Conservation (phyloP, 2,797 vertebrate genomes). For the Epinephelus coioides region DNA sequence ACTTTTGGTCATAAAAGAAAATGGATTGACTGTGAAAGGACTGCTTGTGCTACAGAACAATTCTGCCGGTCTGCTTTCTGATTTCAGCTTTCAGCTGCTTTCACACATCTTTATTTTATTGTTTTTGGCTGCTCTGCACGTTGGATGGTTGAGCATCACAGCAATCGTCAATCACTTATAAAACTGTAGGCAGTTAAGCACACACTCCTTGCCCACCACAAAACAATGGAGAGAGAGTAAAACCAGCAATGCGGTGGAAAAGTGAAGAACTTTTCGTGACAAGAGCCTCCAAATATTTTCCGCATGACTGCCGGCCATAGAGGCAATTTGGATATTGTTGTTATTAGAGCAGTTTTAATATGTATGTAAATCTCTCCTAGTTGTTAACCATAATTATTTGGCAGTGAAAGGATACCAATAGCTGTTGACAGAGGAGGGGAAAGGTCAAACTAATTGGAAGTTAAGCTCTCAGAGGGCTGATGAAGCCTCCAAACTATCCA, state of each 20-base stretch:
- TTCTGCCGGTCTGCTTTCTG: neutral
- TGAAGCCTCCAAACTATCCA: slow-evolving; percentile 36
- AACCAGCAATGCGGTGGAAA: neutral
- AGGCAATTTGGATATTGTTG: neutral
- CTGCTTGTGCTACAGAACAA: neutral
- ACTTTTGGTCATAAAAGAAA: neutral
- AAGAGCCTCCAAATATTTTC: neutral
- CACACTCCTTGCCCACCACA: neutral
- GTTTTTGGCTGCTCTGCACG: neutral
- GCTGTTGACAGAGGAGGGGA: slow-evolving; percentile 22
- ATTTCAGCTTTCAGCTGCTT: neutral
- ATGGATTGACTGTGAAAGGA: neutral
- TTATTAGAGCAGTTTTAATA: slow-evolving; percentile 8
- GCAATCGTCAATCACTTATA: neutral
- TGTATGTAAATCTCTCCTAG: slow-evolving; percentile 10
- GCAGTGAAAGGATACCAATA: neutral
- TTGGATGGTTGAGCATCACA: neutral
- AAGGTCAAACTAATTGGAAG: slow-evolving; percentile 51
- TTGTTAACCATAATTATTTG: slow-evolving; percentile 28
- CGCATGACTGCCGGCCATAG: neutral
- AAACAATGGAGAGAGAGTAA: neutral
- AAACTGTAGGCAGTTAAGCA: neutral
- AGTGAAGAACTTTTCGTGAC: neutral
- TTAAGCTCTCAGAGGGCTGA: slow-evolving; percentile 6
- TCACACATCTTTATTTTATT: neutral